These are phyloP conservation scores for Caranx melampygus DNA, from an alignment of 2,113 vertebrate species.

Conservation along the genomic window DNA sequence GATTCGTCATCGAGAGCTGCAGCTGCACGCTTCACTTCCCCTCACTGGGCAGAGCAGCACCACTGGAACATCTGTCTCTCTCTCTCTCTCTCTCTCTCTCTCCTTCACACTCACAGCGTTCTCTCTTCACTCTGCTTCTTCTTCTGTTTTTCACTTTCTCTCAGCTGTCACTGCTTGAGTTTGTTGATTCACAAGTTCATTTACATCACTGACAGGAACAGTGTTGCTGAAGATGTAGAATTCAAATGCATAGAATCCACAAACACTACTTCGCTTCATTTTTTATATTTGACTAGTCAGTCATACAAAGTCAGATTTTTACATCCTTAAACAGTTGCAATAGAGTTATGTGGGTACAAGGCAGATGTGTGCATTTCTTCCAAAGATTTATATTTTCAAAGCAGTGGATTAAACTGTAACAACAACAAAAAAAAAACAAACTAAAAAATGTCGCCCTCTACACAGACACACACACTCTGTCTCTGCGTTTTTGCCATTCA, in stretches of 20 bases:
- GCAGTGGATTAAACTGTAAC: background rate
- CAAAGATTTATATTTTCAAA: background rate
- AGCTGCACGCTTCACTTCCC: constrained; percentile 59
- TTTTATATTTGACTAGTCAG: background rate
- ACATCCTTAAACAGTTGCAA: background rate
- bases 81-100: constrained; percentile 33
- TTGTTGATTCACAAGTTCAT: background rate
- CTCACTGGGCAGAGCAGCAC: constrained; percentile 37
- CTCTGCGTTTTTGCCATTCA: constrained; percentile 44
- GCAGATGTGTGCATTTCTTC: background rate
- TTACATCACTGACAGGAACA: background rate
- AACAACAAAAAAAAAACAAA: constrained; percentile 35
- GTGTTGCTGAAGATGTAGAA: background rate
- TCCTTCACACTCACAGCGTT: background rate
- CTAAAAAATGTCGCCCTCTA: constrained; percentile 33
- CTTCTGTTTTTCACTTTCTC: constrained; percentile 6
- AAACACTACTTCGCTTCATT: background rate
- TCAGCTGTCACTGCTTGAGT: background rate
- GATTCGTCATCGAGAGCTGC: constrained; percentile 58
- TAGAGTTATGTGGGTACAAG: background rate
- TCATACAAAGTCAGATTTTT: background rate
- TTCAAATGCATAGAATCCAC: background rate
- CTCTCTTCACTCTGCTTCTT: too few relatives aligned
- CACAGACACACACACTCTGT: constrained; percentile 44
- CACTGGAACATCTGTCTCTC: constrained; percentile 57